Evolutionary conservation across 92 coral and sea anemone genomes (phyloP), one percentile per base, ranked within the genome.

Genomic region (Palythoa heliodiscus): DNA sequence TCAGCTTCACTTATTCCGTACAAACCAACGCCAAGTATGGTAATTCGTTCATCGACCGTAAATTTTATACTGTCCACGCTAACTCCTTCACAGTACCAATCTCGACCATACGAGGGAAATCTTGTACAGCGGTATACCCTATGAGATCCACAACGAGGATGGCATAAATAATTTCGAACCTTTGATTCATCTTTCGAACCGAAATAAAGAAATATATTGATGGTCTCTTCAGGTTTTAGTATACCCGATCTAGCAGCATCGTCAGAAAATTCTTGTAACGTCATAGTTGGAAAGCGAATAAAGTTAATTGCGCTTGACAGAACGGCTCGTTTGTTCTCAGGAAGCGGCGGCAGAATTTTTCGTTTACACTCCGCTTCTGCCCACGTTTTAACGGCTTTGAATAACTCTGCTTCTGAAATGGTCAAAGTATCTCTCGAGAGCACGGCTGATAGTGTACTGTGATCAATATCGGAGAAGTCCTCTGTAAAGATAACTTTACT

Each of bases 191-290:
- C 93, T 72, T 92, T 94, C 1, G 98, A 94, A 1, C 98, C 98
- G 35, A 92, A 91, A 70, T 94, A 94, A 11, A 94, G 69, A 82
- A 90, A 94, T 29, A 92, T 78, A 68, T 83, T 88, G 4, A 94
- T 92, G 0, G 92, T 90, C 76, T 94, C 98, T n/a, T 94, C 95
- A 9, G 95, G 86, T 40, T 90, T 90, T 0, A 94, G 92, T 5
- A 94, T 90, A 20, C 98, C 98, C 4, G 98, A 94, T 64, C 89
- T 87, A 0, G 98, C 98, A 3, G 98, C 98, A 54, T 92, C 95
- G 20, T 93, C 95, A 20, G 95, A 90, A 61, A 94, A 94, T 71
- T 94, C 95, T 23, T 90, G 88, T 19, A 94, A 73, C 5, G 98
- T 90, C 98, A 94, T 94, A 2, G 89, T 92, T 2, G 98, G 98